A percentile compares a stretch with the other conserved stretches of the same genome.
Evolutionary conservation across 2,113 vertebrate species (phyloP).

Genomic region (Sinocyclocheilus maitianheensis): DNA sequence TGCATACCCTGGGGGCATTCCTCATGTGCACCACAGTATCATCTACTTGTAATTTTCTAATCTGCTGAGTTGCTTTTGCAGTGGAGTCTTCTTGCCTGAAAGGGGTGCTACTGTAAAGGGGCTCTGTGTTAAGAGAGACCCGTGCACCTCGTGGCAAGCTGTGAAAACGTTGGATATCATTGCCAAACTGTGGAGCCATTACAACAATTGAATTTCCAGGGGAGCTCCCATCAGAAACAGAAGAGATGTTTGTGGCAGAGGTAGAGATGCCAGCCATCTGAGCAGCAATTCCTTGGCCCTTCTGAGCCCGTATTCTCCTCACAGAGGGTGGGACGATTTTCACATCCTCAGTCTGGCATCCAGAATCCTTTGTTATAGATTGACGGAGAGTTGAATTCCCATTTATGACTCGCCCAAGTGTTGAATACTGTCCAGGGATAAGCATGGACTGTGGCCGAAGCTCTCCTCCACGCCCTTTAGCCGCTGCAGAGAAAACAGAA

Average conservation of each 20-base stretch:
- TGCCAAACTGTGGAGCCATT: conserved; percentile 74
- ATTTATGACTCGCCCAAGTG: conserved; percentile 82
- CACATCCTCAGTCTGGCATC: conserved; percentile 93
- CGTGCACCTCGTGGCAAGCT: conserved; percentile 89
- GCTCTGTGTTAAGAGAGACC: conserved; percentile 82
- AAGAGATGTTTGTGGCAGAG: conserved; percentile 88
- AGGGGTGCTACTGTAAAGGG: conserved; percentile 75
- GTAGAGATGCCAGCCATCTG: conserved; percentile 88
- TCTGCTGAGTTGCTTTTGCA: conserved; percentile 65
- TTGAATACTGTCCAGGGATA: conserved; percentile 80
- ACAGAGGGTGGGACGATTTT: conserved; percentile 92
- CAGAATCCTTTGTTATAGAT: conserved; percentile 85
- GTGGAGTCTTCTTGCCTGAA: conserved; percentile 72
- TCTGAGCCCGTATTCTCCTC: conserved; percentile 92
- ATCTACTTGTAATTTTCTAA: conserved; percentile 79
- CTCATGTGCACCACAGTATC: conserved; percentile 79
- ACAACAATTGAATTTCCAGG: conserved; percentile 77
- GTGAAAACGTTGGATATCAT: conserved; percentile 82
- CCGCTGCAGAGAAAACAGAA: too few relatives aligned
- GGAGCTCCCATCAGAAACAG: conserved; percentile 75
- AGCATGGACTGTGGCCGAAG: too few relatives aligned
- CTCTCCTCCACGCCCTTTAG: too few relatives aligned
- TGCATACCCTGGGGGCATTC: conserved; percentile 65
- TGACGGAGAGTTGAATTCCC: conserved; percentile 71
- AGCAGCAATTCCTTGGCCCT: conserved; percentile 92